Percentiles rank a stretch among this genome's conserved stretches.
phyloP scores from a whole-genome alignment of 2,888 invertebrate genomes.

The Parnassius smintheus region DNA sequence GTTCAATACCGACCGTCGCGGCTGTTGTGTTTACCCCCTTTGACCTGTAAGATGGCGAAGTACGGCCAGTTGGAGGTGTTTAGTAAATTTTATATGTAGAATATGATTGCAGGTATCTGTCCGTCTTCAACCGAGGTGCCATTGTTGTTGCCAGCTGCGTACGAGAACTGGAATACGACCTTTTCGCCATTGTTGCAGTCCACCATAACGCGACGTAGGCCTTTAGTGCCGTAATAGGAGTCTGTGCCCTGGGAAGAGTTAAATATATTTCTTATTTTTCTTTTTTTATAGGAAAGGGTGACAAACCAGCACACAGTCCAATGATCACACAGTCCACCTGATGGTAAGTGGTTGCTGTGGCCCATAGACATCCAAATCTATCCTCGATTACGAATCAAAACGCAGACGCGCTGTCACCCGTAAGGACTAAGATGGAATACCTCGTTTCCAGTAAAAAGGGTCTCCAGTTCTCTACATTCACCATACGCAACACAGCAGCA shows the following conservation, averaged over 20 bases:
- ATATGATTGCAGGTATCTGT: slow-evolving; percentile 93
- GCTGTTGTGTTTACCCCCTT: neutral
- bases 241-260: slow-evolving; percentile 86
- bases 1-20: neutral
- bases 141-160: slow-evolving; percentile 92
- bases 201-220: slow-evolving; percentile 86
- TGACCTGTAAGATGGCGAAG: slow-evolving; percentile 6
- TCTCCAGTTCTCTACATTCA: no score
- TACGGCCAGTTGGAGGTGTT: slow-evolving; percentile 5
- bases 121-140: slow-evolving; percentile 93
- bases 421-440: no score
- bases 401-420: no score
- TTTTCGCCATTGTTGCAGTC: slow-evolving; percentile 88
- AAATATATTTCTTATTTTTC: no score
- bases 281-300: no score
- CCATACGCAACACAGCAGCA: no score
- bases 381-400: no score
- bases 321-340: no score
- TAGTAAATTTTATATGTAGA: slow-evolving; percentile 81
- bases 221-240: slow-evolving; percentile 92
- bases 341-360: no score
- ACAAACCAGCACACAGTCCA: no score
- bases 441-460: no score
- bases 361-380: no score
- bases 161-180: slow-evolving; percentile 90